Evolutionary conservation across 2,113 vertebrate species (phyloP).

Genomic region (Neolamprologus sp.): DNA sequence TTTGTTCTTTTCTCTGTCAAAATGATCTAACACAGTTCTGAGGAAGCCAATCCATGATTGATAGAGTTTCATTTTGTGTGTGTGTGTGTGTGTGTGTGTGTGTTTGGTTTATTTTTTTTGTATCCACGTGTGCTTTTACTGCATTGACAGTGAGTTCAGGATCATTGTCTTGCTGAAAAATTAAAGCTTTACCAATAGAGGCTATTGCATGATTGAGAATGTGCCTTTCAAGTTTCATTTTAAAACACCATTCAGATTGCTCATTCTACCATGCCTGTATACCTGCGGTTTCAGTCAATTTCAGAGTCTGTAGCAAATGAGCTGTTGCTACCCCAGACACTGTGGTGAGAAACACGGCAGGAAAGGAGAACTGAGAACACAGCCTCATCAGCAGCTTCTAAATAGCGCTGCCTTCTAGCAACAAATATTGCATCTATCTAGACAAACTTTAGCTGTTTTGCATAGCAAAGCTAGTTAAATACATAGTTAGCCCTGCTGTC

Average conservation of each 20-base stretch:
- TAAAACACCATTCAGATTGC: background rate
- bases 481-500: background rate
- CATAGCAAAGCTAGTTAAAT: background rate
- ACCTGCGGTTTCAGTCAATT: background rate
- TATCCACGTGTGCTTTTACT: background rate
- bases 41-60: background rate
- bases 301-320: background rate
- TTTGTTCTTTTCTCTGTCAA: background rate
- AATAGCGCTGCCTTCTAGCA: background rate
- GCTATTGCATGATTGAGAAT: background rate
- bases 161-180: background rate
- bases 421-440: background rate
- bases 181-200: background rate
- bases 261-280: background rate
- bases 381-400: background rate
- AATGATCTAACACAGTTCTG: background rate
- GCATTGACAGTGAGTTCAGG: background rate
- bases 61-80: background rate
- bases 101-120: background rate
- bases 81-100: background rate
- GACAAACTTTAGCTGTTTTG: background rate
- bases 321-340: background rate
- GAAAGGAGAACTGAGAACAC: background rate
- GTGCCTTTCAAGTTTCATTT: background rate
- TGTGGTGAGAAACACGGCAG: background rate